Base-by-base conservation (phyloP, 2,797 vertebrate species). In the Gambusia yucatana region DNA sequence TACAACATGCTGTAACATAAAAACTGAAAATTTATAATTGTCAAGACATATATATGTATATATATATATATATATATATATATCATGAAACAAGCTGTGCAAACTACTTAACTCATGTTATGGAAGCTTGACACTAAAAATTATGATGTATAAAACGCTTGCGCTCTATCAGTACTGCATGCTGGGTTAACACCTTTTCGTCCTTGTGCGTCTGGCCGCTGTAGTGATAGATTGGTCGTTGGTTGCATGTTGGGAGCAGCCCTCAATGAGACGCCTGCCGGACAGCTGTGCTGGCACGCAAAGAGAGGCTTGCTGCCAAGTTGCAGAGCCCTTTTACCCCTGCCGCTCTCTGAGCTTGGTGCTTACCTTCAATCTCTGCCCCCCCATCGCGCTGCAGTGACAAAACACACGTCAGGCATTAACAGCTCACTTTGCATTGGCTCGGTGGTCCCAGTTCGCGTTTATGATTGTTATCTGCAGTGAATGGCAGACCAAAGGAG, bases 211-310 rank as follows among this genome's bases (percentile, higher is more conserved):
- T 88, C 90, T 87, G 84, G 87, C 89, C 82, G 89, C 84, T 74
- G 81, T 73, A 76, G 86, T 93, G 93, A 94, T 91, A 91, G 92
- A 94, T 93, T 17, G 92, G 84, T 84, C 75, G 80, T 67, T 76
- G 50, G 84, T 80, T 79, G 88, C 73, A 80, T 77, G 79, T 86
- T 77, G 91, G 88, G 90, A 89, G 88, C 82, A 73, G 78, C 78
- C 65, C 90, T 83, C 91, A 93, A 86, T 77, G 91, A 91, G 89
- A 88, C 81, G 92, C 87, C 93, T 91, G 94, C 90, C 59, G 88
- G 94, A 94, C 95, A 94, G 93, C 95, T 94, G 94, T 91, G 91
- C 91, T 95, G 95, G 93, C 94, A 94, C 79, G 47, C 77, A 73
- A 75, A 43, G 76, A 36, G 7, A 22, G 79, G 77, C 78, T 67